Evolutionary conservation across 2,113 vertebrate genomes (phyloP).

Genomic region (Poecilia latipinna): DNA sequence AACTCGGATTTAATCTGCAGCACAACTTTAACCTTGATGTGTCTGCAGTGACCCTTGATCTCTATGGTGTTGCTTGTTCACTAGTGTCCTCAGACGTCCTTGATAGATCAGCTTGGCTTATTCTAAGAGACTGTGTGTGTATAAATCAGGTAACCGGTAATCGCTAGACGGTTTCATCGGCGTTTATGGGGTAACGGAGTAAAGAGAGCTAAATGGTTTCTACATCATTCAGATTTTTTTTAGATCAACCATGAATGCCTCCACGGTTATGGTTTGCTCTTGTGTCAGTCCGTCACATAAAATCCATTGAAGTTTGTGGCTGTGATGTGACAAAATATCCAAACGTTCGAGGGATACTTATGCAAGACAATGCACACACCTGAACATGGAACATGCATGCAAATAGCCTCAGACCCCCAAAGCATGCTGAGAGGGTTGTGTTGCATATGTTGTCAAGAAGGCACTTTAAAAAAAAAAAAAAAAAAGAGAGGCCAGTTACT

Average conservation of each 20-base stretch:
- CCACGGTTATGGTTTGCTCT: background rate
- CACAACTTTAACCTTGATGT: background rate
- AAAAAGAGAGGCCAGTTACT: constrained; percentile 69
- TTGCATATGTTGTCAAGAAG: constrained; percentile 37
- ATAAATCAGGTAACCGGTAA: too few relatives aligned
- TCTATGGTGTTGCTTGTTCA: too few relatives aligned
- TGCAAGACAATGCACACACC: constrained; percentile 1
- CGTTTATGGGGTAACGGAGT: background rate
- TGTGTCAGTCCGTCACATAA: background rate
- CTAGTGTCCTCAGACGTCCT: too few relatives aligned
- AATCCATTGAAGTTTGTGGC: too few relatives aligned
- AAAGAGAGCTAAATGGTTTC: background rate
- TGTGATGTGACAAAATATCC: too few relatives aligned
- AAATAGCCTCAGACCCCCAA: constrained; percentile 43
- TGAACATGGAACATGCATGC: constrained; percentile 66
- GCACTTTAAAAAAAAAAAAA: constrained; percentile 36
- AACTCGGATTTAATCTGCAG: background rate
- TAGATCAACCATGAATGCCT: background rate
- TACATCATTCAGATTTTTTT: background rate
- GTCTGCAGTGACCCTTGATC: too few relatives aligned
- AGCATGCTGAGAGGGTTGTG: constrained; percentile 60
- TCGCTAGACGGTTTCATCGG: background rate
- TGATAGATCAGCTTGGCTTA: too few relatives aligned
- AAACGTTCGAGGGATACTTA: background rate
- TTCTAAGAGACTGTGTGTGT: too few relatives aligned